Evolutionary conservation across 2,113 vertebrate genomes (phyloP), one percentile per base, ranked within the genome.

Genomic region (Menura novaehollandiae): DNA sequence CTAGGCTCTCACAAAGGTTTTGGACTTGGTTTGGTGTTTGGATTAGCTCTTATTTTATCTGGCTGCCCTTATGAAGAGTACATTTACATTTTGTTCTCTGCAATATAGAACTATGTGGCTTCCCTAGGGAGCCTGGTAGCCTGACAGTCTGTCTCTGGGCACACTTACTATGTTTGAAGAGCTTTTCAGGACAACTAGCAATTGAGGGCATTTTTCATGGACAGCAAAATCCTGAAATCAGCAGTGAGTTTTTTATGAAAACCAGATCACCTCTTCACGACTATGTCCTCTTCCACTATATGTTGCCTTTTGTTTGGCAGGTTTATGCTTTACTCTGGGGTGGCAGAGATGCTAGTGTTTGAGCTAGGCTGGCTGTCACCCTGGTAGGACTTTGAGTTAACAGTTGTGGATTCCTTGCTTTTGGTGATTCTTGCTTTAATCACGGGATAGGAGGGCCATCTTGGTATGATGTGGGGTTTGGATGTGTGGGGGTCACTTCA

Each of bases 1-100:
- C 60, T 60, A 41, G n/a, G 26, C 17, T 87, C n/a, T 89, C 41
- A 85, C 56, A 69, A 95, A 91, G 41, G 41, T 64, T 96, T 95
- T 93, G 78, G 71, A 60, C 51, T 62, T 79, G 28, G 39, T 81
- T 73, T 67, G 41, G 66, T 85, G 47, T 91, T 92, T 89, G 84
- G 47, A 91, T 93, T 81, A 44, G 44, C 41, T 89, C 47, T 92
- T 95, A 78, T 89, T 96, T 92, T 93, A 52, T 92, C 73, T 95
- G 89, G 84, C 84, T 89, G 28, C 47, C 26, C 44, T 85, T 52
- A 67, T 53, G 47, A 89, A 94, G 78, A 84, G 72, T 60, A 78
- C 58, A 75, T 84, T 95, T 87, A 72, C 15, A 82, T 59, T 89
- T 92, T 84, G 11, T 75, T 89, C 84, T 37, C 27, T 79, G 22